These are phyloP conservation scores for Agrochola lychnidis DNA, from an alignment of 2,888 invertebrate species.

Conservation along the genomic window DNA sequence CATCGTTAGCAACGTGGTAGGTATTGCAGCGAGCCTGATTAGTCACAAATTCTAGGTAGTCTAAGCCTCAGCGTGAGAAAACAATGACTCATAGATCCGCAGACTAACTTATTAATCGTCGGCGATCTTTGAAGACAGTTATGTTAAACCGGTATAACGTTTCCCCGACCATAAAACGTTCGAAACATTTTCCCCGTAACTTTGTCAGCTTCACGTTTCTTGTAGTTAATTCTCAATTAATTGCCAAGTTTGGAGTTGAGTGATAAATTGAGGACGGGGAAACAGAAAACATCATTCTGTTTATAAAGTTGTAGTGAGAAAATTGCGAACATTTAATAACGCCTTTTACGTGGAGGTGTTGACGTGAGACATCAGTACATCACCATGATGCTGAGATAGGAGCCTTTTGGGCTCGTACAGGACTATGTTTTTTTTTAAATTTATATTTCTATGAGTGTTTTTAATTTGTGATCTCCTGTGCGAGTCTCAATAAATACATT, in stretches of 20 bases:
- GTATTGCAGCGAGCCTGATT: conserved; percentile 72
- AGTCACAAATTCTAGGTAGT: conserved; percentile 81
- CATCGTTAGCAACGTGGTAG: conserved; percentile 25
- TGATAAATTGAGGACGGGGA: conserved; percentile 18
- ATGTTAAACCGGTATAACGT: conserved; percentile 60
- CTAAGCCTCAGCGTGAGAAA: conserved; percentile 73
- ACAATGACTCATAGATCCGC: conserved; percentile 82
- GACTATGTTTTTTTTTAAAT: too few relatives aligned
- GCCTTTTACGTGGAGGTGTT: conserved; percentile 10
- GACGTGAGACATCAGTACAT: conserved; percentile 13
- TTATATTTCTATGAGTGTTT: too few relatives aligned
- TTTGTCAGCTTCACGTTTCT: conserved; percentile 42
- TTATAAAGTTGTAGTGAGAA: not conserved
- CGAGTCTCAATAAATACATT: too few relatives aligned
- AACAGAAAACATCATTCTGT: conserved; percentile 21
- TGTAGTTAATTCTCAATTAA: conserved; percentile 65
- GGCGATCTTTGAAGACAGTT: conserved; percentile 60
- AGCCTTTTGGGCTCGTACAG: too few relatives aligned
- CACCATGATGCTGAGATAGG: too few relatives aligned
- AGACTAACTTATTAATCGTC: conserved; percentile 63
- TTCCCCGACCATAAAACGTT: conserved; percentile 56
- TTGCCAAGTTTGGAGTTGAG: conserved; percentile 50
- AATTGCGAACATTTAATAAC: conserved; percentile 15
- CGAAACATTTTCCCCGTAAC: conserved; percentile 53
- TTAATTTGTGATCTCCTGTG: too few relatives aligned